Percentiles rank a stretch among this genome's conserved stretches.
phyloP scores from a whole-genome alignment of 2,797 vertebrate species.

The Yasuhikotakia modesta region DNA sequence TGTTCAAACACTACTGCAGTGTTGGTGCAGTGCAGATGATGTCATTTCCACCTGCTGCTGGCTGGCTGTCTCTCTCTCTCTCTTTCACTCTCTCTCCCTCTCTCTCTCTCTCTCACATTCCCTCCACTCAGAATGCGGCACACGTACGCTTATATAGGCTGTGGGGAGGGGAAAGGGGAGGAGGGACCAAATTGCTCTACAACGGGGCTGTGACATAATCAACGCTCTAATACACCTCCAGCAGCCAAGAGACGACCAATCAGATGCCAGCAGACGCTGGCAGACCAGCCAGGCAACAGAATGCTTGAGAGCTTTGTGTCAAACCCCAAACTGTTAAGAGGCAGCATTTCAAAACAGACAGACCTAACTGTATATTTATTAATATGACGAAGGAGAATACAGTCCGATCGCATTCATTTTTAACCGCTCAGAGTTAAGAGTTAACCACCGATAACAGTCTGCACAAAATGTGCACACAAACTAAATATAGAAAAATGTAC shows the following conservation, averaged over 20 bases:
- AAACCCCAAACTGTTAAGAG: constrained; percentile 47
- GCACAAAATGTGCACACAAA: neutral
- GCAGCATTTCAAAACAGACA: constrained; percentile 38
- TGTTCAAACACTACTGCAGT: constrained; percentile 77
- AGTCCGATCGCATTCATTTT: neutral
- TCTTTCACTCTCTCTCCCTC: constrained; percentile 61
- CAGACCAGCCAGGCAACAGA: constrained; percentile 53
- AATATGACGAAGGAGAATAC: neutral
- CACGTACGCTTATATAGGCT: constrained; percentile 66
- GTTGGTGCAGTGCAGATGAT: constrained; percentile 83
- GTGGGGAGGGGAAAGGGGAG: constrained; percentile 41
- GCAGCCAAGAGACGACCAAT: constrained; percentile 56
- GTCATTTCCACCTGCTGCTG: constrained; percentile 75
- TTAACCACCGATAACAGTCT: neutral
- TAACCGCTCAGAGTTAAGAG: neutral
- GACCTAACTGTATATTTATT: constrained; percentile 31
- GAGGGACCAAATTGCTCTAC: constrained; percentile 60
- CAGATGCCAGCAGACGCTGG: constrained; percentile 40
- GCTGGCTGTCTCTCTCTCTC: constrained; percentile 66
- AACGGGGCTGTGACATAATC: constrained; percentile 63
- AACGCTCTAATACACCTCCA: constrained; percentile 56
- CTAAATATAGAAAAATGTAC: neutral
- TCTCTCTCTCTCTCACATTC: constrained; percentile 56
- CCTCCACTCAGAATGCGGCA: constrained; percentile 67
- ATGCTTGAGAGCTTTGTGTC: constrained; percentile 51